A percentile compares a stretch with the other conserved stretches of the same genome.
Evolutionary conservation across 2,888 invertebrate species (phyloP).

Genomic region (Drosophila melanosoma): DNA sequence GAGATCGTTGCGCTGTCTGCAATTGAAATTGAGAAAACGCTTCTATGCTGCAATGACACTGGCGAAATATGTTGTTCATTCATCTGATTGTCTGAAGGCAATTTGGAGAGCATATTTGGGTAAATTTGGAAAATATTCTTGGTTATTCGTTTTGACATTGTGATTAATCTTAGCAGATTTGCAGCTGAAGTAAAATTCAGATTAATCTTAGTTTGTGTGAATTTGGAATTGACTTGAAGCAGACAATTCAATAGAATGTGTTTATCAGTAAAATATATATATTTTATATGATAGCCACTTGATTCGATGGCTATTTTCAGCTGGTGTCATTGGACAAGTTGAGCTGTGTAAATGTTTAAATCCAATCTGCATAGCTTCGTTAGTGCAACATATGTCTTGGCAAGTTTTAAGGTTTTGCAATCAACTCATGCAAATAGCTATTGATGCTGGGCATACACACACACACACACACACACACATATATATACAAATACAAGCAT

Average conservation of each 20-base stretch:
- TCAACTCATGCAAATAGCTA: constrained; percentile 77
- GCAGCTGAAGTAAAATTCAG: not conserved
- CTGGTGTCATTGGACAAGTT: constrained; percentile 7
- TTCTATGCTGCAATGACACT: constrained; percentile 33
- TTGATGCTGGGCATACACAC: constrained; percentile 29
- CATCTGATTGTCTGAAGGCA: not conserved
- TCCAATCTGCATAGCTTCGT: constrained; percentile 60
- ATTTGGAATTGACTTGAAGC: not conserved
- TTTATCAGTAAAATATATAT: not conserved
- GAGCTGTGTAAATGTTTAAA: constrained; percentile 41
- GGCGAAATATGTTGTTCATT: not conserved
- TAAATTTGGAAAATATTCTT: too few relatives aligned
- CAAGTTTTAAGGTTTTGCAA: constrained; percentile 69
- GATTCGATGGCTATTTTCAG: not conserved
- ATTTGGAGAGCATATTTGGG: not conserved
- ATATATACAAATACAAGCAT: not conserved
- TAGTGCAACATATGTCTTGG: constrained; percentile 51
- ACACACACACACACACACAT: not conserved
- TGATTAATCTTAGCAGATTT: not conserved
- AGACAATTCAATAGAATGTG: not conserved
- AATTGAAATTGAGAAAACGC: constrained; percentile 17
- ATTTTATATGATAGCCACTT: not conserved
- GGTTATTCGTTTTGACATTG: not conserved
- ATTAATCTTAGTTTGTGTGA: not conserved
- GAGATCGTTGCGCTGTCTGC: constrained; percentile 38